Percentiles rank a stretch among this genome's conserved stretches.
These are phyloP conservation scores for Cygnus olor DNA, from an alignment of 2,797 vertebrate genomes.

Conservation along the genomic window DNA sequence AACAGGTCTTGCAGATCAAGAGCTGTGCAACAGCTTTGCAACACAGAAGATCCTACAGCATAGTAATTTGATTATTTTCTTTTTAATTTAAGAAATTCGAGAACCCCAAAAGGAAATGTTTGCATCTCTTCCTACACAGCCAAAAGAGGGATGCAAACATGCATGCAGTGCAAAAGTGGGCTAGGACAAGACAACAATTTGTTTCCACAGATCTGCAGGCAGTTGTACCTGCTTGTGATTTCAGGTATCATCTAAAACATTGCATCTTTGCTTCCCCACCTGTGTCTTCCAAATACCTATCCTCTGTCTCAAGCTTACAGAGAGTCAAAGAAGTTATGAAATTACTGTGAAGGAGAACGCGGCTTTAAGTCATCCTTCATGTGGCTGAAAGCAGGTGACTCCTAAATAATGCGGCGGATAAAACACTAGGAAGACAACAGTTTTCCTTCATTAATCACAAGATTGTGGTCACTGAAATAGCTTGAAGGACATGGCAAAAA, in stretches of 20 bases:
- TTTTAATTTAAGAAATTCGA: not conserved
- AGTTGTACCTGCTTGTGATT: not conserved
- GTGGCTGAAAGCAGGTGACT: not conserved
- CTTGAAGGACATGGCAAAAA: not conserved
- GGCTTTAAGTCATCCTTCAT: not conserved
- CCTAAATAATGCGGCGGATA: not conserved
- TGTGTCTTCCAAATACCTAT: not conserved
- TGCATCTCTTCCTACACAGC: not conserved
- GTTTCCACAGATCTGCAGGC: not conserved
- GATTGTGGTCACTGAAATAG: not conserved
- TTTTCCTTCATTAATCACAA: not conserved
- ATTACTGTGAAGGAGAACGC: not conserved
- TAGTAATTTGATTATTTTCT: not conserved
- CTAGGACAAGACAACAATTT: not conserved
- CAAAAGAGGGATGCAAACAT: accelerated
- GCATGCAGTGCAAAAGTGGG: not conserved
- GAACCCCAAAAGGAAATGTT: not conserved
- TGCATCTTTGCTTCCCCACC: not conserved
- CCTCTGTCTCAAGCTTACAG: not conserved
- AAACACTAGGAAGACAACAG: not conserved
- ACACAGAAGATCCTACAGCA: not conserved
- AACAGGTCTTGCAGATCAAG: slow-evolving; percentile 36
- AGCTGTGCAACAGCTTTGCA: slow-evolving; percentile 21
- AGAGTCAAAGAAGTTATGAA: not conserved
- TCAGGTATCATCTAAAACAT: not conserved